Evolutionary conservation across 2,888 invertebrate genomes (phyloP).

Genomic region (Pemphredon lugubris): DNA sequence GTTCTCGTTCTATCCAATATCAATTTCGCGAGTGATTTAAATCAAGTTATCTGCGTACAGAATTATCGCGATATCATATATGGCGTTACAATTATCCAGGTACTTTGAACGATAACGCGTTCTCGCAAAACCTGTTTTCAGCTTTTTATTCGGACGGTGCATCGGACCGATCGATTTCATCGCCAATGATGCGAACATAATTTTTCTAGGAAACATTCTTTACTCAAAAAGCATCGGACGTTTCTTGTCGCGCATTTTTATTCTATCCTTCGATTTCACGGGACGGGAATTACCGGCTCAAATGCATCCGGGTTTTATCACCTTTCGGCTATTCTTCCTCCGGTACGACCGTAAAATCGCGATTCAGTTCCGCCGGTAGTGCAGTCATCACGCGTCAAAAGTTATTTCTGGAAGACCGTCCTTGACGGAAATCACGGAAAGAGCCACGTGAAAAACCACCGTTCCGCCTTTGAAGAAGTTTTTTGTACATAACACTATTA

Average conservation of each 20-base stretch:
- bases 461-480: constrained; percentile 13
- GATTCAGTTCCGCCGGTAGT: constrained; percentile 28
- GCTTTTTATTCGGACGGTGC: not conserved
- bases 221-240: not conserved
- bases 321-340: constrained; percentile 33
- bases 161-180: constrained; percentile 5
- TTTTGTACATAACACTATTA: no score
- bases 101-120: no score
- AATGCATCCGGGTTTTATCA: constrained; percentile 34
- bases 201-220: not conserved
- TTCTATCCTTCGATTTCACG: constrained; percentile 39
- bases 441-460: not conserved
- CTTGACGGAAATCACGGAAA: not conserved
- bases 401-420: constrained; percentile 35
- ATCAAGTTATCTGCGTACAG: no score
- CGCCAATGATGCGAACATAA: not conserved
- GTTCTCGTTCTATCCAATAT: no score
- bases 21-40: no score
- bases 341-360: constrained; percentile 32
- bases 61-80: no score
- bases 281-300: constrained; percentile 27
- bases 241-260: constrained; percentile 20
- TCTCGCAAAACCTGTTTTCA: no score
- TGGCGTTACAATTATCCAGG: no score
- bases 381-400: constrained; percentile 26